Conservation (phyloP, 2,888 invertebrate species). For the Imbricaverruca yamaguchii region DNA sequence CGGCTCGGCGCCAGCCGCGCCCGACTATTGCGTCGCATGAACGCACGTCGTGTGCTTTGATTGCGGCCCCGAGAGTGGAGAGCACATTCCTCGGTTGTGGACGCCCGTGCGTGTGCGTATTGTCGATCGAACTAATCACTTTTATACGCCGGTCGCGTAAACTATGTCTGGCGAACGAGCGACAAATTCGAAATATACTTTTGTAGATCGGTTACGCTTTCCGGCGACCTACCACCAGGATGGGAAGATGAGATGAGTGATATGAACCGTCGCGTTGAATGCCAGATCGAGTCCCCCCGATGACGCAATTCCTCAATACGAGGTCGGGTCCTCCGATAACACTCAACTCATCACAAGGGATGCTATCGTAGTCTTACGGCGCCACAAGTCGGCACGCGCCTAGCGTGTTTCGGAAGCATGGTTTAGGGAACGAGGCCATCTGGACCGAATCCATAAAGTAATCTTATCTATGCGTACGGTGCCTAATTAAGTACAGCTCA, state of each 20-base stretch:
- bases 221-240: background rate
- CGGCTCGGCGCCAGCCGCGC: background rate
- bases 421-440: too few relatives aligned
- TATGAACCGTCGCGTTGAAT: background rate
- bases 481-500: too few relatives aligned
- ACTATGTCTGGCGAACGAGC: background rate
- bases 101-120: background rate
- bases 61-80: background rate
- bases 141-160: background rate
- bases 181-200: slow-evolving; percentile 3
- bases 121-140: slow-evolving; percentile 3
- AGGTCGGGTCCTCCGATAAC: background rate
- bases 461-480: too few relatives aligned
- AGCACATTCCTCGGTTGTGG: slow-evolving; percentile 4
- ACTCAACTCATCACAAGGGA: background rate
- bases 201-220: background rate
- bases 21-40: background rate
- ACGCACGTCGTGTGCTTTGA: background rate
- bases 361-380: background rate
- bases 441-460: too few relatives aligned
- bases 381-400: background rate
- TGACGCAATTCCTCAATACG: background rate
- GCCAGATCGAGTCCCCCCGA: background rate
- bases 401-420: too few relatives aligned
- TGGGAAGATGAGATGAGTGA: background rate